Base-by-base conservation (phyloP, 2,113 vertebrate species). In the Stigmatopora argus region DNA sequence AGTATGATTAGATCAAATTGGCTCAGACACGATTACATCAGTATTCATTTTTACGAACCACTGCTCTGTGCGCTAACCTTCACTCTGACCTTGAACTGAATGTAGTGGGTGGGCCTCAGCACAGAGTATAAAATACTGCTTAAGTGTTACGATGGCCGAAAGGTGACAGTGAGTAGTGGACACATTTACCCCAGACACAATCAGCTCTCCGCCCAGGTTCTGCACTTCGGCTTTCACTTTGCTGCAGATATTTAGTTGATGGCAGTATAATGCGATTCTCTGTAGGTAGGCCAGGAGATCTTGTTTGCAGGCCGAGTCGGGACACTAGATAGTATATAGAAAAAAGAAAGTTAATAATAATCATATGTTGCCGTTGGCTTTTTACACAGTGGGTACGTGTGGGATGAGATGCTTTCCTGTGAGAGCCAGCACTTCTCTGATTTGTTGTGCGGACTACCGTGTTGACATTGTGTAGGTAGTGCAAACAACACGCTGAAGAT, bases 151-250 rank as follows among this genome's bases (percentile, higher is more conserved):
- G 69, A 67, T 38, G 62, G 4, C 13, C 62, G 46, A 52, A 63
- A 66, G 64, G 19, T 8, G 48, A 44, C 58, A 57, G 11, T 26
- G 23, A 60, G 17, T 41, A 45, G 38, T 41, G 2, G 31, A 17
- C 35, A 17, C 10, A 93, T 95, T 74, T 87, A 99, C 97, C 91
- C 97, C 97, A 0, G 97, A 99, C 60, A 98, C 97, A 0, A 99
- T 96, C 51, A 99, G 93, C 84, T 99, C 97, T 74, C 97, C 97
- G 0, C 97, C 97, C 1, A 99, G 94, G 86, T 98, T 98, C 82
- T 99, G 97, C 46, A 99, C 97, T 86, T 99, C 97, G 0, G 97
- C 97, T 79, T 99, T 99, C 79, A 99, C 97, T 84, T 99, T 99
- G 89, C 97, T 99, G 82, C 97, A 99, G 80, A 99, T 99, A 81